Base-by-base conservation (phyloP, 2,888 invertebrate genomes). In the Xiphydria camelus region DNA sequence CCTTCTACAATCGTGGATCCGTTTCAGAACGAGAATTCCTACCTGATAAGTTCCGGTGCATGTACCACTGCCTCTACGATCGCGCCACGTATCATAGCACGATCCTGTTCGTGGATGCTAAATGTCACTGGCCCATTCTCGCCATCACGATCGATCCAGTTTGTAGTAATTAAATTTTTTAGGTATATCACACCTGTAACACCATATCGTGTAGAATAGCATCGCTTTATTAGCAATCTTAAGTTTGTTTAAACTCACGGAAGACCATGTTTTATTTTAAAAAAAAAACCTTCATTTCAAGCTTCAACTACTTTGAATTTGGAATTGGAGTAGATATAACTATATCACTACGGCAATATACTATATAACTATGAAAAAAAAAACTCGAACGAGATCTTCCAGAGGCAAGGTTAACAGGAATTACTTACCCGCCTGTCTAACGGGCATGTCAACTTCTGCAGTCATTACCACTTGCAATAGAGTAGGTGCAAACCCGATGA, bases 41-140 rank as follows among this genome's bases (percentile, higher is more conserved):
- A 58, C 74, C 71, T 81, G 59, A 98, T 87, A 45, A 94, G 80
- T 53, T 95, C 94, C 4, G 96, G 94, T 26, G 95, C 89, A 74
- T 90, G 91, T 3, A 96, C 90, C 42, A 96, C 87, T 32, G 97
- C 96, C 75, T 97, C 95, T n/a, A 99, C 91, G 62, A 99, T 89
- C 47, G 89, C 86, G 66, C 93, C 91, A 49, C 98, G 82, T 59
- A 99, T 89, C 82, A 94, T 86, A 7, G 89, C 89, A 61, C 94
- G 84, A 78, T 99, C 99, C 73, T 97, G 95, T 76, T 99, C 98
- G 64, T 97, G 96, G 63, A 98, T 87, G 57, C 85, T 87, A 77
- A 94, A 97, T 14, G 88, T 87, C 45, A 86, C 78, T 3, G 87
- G 84, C 54, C 86, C 86, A 34, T 83, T 82, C 56, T 89, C 87